A percentile compares a stretch with the other conserved stretches of the same genome.
These are phyloP conservation scores for Ceryle rudis DNA, from an alignment of 2,797 vertebrate genomes.

Conservation along the genomic window DNA sequence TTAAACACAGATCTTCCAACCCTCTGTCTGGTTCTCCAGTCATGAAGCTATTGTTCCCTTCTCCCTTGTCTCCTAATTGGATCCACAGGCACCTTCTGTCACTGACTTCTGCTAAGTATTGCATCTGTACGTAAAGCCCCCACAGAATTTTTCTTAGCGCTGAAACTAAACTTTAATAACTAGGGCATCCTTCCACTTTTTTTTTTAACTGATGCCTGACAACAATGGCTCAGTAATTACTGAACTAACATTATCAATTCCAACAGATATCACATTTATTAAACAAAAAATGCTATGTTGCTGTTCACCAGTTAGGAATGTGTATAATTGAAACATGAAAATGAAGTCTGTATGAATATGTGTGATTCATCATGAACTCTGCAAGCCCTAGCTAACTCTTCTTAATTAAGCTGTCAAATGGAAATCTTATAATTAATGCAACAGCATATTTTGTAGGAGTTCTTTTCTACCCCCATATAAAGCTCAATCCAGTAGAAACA, in stretches of 20 bases:
- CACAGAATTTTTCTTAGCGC: slow-evolving; percentile 2
- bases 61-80: slow-evolving; percentile 17
- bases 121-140: background rate
- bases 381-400: slow-evolving; percentile 77
- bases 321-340: slow-evolving; percentile 83
- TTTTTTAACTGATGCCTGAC: slow-evolving; percentile 49
- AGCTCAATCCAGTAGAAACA: slow-evolving; percentile 72
- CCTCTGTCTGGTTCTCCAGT: background rate
- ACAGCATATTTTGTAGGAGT: slow-evolving; percentile 73
- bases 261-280: slow-evolving; percentile 84
- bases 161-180: slow-evolving; percentile 74
- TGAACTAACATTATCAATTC: slow-evolving; percentile 83
- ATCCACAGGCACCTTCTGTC: slow-evolving; percentile 6
- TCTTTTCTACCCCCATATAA: slow-evolving; percentile 66
- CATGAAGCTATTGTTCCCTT: background rate
- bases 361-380: slow-evolving; percentile 82
- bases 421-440: slow-evolving; percentile 83
- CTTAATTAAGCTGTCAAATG: slow-evolving; percentile 84
- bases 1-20: background rate
- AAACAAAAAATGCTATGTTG: slow-evolving; percentile 82
- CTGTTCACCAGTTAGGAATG: slow-evolving; percentile 82
- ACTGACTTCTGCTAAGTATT: background rate
- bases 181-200: slow-evolving; percentile 43
- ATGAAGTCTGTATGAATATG: slow-evolving; percentile 79
- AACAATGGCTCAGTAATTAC: slow-evolving; percentile 82